Evolutionary conservation across 2,797 vertebrate genomes (phyloP).

Genomic region (Rhinella marina): DNA sequence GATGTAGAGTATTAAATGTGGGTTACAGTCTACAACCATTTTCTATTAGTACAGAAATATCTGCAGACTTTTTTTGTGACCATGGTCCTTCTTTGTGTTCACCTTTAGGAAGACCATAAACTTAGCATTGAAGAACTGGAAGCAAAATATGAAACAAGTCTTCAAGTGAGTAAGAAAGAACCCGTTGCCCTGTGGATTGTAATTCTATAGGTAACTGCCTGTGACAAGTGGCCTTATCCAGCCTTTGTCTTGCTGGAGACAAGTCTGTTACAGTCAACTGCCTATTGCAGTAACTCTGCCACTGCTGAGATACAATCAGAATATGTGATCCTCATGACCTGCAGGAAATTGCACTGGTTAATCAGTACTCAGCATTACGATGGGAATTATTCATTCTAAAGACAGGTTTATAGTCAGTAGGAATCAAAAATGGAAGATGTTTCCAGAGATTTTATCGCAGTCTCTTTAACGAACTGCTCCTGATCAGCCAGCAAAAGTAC

Average conservation of each 20-base stretch:
- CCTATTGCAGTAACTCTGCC: not conserved
- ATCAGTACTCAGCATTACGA: constrained; percentile 13
- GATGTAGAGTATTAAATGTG: no score
- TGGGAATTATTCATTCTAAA: not conserved
- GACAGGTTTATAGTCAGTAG: not conserved
- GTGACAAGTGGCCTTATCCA: not conserved
- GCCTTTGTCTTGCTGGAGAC: not conserved
- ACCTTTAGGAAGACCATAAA: constrained; percentile 77
- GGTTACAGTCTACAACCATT: no score
- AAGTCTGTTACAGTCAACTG: not conserved
- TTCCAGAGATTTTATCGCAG: constrained; percentile 22
- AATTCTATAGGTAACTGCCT: not conserved
- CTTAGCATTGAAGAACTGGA: constrained; percentile 74
- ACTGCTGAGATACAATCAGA: not conserved
- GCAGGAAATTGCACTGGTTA: not conserved
- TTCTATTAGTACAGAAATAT: not conserved
- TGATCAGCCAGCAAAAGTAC: not conserved
- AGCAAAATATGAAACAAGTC: constrained; percentile 73
- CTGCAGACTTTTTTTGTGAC: not conserved
- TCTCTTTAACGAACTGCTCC: not conserved
- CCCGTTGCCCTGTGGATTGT: not conserved
- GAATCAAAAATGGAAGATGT: not conserved
- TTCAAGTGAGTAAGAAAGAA: constrained; percentile 71
- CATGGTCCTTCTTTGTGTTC: not conserved
- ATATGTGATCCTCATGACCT: not conserved